Evolutionary conservation across 2,888 invertebrate species (phyloP).

Genomic region (Ariolimax columbianus): DNA sequence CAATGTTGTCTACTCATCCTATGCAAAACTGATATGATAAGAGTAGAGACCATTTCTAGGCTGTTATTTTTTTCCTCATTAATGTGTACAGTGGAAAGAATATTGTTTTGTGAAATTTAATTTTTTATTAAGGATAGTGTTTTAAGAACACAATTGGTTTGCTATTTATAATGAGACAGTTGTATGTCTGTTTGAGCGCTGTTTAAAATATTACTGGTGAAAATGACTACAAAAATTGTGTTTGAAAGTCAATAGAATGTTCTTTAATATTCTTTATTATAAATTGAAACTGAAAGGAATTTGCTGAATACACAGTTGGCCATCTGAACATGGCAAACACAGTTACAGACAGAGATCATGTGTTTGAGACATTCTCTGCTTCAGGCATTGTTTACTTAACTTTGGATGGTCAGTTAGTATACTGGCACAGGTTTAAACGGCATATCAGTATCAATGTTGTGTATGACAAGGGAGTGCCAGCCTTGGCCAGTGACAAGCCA

Average conservation of each 20-base stretch:
- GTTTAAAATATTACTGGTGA: neutral
- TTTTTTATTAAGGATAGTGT: neutral
- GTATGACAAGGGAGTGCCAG: slow-evolving; percentile 7
- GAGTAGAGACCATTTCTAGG: neutral
- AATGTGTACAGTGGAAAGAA: neutral
- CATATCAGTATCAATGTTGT: slow-evolving; percentile 22
- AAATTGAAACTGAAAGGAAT: neutral
- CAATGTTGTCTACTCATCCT: slow-evolving; percentile 2
- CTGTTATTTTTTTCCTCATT: neutral
- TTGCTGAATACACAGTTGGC: neutral
- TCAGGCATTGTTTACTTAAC: slow-evolving; percentile 36
- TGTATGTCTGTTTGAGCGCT: neutral
- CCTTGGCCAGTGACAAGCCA: neutral
- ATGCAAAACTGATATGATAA: neutral
- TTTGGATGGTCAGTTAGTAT: slow-evolving; percentile 15
- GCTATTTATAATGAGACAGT: neutral
- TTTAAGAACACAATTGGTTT: neutral
- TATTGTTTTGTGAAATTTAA: neutral
- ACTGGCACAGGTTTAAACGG: slow-evolving; percentile 22
- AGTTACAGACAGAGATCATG: neutral
- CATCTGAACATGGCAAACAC: neutral
- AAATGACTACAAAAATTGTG: neutral
- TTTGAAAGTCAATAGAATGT: neutral
- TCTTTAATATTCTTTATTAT: neutral
- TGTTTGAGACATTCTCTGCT: slow-evolving; percentile 23